Conservation (phyloP, 92 coral and sea anemone species). For the Zoanthus sociatus region DNA sequence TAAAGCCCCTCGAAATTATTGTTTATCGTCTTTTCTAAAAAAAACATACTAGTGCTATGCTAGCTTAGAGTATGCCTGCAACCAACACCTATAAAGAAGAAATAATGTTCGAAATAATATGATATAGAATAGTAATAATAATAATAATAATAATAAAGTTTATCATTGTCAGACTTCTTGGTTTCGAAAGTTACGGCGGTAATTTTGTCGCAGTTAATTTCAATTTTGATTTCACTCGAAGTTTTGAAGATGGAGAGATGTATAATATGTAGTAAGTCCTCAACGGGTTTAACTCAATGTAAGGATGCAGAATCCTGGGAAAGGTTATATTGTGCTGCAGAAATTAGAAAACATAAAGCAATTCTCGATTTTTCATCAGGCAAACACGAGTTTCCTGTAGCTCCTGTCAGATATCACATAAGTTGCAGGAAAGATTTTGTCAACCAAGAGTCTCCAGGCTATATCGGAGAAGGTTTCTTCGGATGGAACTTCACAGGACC, state of each 20-base stretch:
- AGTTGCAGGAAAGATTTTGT: slow-evolving; percentile 49
- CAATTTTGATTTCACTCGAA: background rate
- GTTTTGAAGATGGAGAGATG: slow-evolving; percentile 10
- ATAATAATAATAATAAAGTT: slow-evolving; percentile 6
- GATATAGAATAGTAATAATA: background rate
- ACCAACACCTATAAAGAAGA: background rate
- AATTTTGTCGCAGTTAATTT: background rate
- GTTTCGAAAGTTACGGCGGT: background rate
- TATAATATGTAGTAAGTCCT: slow-evolving; percentile 34
- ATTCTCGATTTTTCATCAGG: slow-evolving; percentile 60
- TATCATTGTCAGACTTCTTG: slow-evolving; percentile 24
- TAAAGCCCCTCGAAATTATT: background rate
- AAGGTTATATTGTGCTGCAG: slow-evolving; percentile 61
- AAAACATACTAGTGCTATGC: background rate
- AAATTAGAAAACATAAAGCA: slow-evolving; percentile 37
- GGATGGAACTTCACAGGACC: slow-evolving; percentile 36
- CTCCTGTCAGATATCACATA: slow-evolving; percentile 50
- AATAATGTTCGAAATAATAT: background rate
- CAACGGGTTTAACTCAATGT: slow-evolving; percentile 44
- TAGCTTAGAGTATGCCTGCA: background rate
- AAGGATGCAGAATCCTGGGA: slow-evolving; percentile 58
- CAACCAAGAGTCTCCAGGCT: slow-evolving; percentile 38
- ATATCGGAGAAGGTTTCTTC: slow-evolving; percentile 19
- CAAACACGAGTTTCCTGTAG: slow-evolving; percentile 51
- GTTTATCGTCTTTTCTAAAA: background rate